Base-by-base conservation (phyloP, 2,888 invertebrate genomes). In the Agrochola circellaris region DNA sequence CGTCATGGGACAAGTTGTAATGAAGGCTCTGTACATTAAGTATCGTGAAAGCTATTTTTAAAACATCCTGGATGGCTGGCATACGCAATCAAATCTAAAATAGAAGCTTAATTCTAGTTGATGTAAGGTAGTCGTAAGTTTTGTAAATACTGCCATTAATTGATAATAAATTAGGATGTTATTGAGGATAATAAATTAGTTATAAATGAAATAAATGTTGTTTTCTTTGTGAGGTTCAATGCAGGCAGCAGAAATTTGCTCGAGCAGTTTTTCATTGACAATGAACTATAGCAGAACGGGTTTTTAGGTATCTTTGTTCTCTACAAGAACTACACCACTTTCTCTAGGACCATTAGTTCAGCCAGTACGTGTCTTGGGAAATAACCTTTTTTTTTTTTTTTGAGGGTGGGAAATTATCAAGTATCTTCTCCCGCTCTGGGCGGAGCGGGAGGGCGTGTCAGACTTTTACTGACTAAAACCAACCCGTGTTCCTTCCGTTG, bases 61-160 rank as follows among this genome's bases (percentile, higher is more conserved):
- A 54, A 8, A 8, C 20, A n/a, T 17, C 0, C 8, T 45, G 11
- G n/a, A 51, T 30, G 15, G 20, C 20, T 26, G 1, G 15, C 6
- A 17, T 15, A 61, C 51, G 20, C 54, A 73, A 72, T 51, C n/a
- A 9, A 62, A 23, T 17, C 34, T 23, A 34, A 67, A 45, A 17
- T 9, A 3, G 15, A 30, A 30, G 38, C 4, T 30, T 56, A n/a
- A 64, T 69, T 64, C 42, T 80, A 73, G 17, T 54, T 65, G 60
- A 26, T 48, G 7, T 82, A 73, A 73, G 69, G 11, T 81, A 73
- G 78, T 68, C 13, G 0, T 82, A 74, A 74, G 74, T 70, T 42
- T 67, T 82, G 82, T 82, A 82, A 82, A 82, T 82, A 82, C 26
- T 70, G 23, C 13, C 45, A 56, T 72, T 77, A 68, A 67, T 67